Percentiles rank a stretch among this genome's conserved stretches.
Evolutionary conservation across 2,888 invertebrate genomes (phyloP).

Genomic region (Reticulitermes lucifugus): DNA sequence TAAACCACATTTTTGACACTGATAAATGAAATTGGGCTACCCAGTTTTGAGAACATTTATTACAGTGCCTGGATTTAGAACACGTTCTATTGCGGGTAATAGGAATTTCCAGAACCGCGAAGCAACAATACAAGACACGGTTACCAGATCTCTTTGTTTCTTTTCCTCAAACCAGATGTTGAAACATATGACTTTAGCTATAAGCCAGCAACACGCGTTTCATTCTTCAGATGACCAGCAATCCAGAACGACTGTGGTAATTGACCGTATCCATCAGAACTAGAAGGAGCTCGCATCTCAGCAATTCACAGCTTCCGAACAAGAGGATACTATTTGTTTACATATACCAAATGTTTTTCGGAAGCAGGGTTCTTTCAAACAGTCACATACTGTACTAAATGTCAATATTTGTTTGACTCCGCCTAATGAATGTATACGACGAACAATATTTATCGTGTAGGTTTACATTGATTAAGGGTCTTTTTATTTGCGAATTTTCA

Average conservation of each 20-base stretch:
- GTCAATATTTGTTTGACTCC: no score
- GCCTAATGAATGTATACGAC: no score
- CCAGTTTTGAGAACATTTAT: not conserved
- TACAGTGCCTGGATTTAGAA: not conserved
- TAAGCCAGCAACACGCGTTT: not conserved
- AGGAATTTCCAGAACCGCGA: not conserved
- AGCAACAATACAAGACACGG: slow-evolving; percentile 12
- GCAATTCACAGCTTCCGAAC: not conserved
- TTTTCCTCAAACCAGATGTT: not conserved
- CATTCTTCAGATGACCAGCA: slow-evolving; percentile 17
- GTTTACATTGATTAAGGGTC: no score
- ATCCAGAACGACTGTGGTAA: slow-evolving; percentile 3
- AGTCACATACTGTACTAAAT: no score
- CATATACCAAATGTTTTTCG: not conserved
- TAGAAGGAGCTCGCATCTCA: not conserved
- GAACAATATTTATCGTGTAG: no score
- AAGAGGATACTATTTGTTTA: not conserved
- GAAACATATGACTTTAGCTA: not conserved
- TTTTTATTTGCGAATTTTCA: no score
- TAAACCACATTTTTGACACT: not conserved
- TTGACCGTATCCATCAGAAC: slow-evolving; percentile 2
- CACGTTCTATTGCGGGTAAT: not conserved
- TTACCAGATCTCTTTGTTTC: not conserved
- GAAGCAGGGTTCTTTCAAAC: not conserved
- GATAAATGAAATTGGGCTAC: not conserved